Evolutionary conservation across 1,140 invertebrate species (phyloP).

Genomic region (Drosophila carrolli): DNA sequence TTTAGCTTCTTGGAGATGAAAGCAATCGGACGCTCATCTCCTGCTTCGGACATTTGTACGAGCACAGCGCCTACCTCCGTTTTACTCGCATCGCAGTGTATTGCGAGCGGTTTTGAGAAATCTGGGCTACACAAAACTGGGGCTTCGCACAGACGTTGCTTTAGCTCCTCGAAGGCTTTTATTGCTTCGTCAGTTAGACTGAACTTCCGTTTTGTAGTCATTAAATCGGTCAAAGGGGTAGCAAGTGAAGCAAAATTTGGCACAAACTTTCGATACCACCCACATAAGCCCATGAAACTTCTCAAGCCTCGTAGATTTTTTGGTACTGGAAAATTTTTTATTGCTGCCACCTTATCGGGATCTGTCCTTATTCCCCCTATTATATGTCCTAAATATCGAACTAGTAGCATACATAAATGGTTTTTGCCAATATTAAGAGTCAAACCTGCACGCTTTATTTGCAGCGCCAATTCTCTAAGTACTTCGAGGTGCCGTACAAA

Average conservation of each 20-base stretch:
- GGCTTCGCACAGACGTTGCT: background rate
- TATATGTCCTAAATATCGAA: background rate
- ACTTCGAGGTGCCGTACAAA: background rate
- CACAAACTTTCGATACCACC: conserved; percentile 3
- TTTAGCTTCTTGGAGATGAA: background rate
- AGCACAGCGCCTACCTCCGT: background rate
- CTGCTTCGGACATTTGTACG: background rate
- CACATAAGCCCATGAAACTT: conserved; percentile 4
- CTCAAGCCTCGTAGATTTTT: background rate
- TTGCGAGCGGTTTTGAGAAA: background rate
- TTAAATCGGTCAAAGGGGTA: background rate
- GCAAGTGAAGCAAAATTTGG: background rate
- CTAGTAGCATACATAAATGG: background rate
- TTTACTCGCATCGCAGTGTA: background rate
- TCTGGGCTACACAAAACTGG: background rate
- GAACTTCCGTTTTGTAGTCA: conserved; percentile 1
- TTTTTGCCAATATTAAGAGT: background rate
- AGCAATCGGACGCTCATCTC: background rate
- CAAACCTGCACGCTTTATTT: too few relatives aligned
- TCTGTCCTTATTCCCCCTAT: too few relatives aligned
- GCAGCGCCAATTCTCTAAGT: background rate
- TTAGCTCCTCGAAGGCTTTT: background rate
- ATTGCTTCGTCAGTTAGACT: background rate
- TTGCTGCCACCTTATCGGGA: background rate
- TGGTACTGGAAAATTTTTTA: background rate